Conservation (phyloP, 2,888 invertebrate species). For the Acanthosepion pharaonis region DNA sequence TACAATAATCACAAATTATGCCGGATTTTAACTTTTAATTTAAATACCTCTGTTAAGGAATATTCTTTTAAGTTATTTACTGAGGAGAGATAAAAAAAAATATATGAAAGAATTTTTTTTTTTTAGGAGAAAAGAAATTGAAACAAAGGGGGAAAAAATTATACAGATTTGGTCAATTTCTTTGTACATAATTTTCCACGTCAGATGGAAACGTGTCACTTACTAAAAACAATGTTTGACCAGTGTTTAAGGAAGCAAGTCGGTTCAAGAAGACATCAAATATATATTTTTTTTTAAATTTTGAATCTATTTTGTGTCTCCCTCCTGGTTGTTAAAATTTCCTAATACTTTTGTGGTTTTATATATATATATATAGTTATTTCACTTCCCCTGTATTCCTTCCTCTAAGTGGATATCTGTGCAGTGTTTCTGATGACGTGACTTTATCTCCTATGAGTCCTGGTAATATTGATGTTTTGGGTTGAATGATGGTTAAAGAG, state of each 20-base stretch:
- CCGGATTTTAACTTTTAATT: background rate
- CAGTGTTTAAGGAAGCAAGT: background rate
- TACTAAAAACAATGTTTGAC: slow-evolving; percentile 33
- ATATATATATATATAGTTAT: background rate
- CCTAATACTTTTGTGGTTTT: background rate
- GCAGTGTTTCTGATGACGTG: background rate
- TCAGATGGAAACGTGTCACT: slow-evolving; percentile 33
- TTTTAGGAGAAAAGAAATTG: background rate
- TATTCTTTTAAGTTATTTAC: background rate
- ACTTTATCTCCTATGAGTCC: background rate
- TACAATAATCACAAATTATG: background rate
- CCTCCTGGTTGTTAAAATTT: background rate
- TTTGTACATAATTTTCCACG: background rate
- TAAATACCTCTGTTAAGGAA: background rate
- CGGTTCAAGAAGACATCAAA: background rate
- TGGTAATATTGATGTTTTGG: background rate
- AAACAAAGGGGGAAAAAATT: background rate
- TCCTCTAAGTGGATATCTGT: background rate
- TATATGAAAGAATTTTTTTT: background rate
- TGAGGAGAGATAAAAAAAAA: background rate
- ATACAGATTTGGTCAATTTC: background rate
- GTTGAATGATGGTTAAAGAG: background rate
- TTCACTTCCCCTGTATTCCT: background rate
- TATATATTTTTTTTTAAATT: background rate
- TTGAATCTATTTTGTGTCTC: slow-evolving; percentile 24